Percentiles rank a stretch among this genome's conserved stretches.
phyloP scores from a whole-genome alignment of 2,797 vertebrate genomes.

The Poecilia gillii region DNA sequence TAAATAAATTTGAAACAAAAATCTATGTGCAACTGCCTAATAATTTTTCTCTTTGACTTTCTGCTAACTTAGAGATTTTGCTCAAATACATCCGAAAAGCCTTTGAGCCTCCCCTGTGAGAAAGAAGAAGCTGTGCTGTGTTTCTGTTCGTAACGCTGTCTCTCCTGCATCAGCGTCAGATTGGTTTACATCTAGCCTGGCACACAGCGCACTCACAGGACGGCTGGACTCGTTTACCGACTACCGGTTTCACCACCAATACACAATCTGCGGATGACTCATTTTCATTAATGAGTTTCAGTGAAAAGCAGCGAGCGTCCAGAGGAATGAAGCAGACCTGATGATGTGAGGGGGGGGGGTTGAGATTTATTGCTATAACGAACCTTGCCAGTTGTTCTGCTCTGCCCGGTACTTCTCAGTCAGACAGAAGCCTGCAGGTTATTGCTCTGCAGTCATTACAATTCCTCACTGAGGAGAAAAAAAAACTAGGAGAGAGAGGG shows the following conservation, averaged over 20 bases:
- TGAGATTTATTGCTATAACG: conserved; percentile 62
- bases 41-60: conserved; percentile 12
- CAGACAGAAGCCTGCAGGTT: conserved; percentile 57
- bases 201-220: conserved; percentile 58
- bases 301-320: conserved; percentile 44
- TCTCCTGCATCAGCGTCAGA: conserved; percentile 78
- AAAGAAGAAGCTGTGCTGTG: conserved; percentile 52
- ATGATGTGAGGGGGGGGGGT: conserved; percentile 34
- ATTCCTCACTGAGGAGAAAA: conserved; percentile 42
- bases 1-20: conserved; percentile 25
- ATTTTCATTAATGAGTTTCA: conserved; percentile 69
- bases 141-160: conserved; percentile 60
- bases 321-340: conserved; percentile 46
- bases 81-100: conserved; percentile 12
- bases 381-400: conserved; percentile 45
- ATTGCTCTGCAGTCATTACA: conserved; percentile 55
- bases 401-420: conserved; percentile 52
- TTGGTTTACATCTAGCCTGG: conserved; percentile 74
- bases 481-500: conserved; percentile 21
- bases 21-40: conserved; percentile 42
- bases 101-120: conserved; percentile 34
- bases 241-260: conserved; percentile 51
- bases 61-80: conserved; percentile 9
- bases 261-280: conserved; percentile 64
- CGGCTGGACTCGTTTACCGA: conserved; percentile 47